Evolutionary conservation across 92 coral and sea anemone genomes (phyloP).

Genomic region (Epizoanthus illoricatus): DNA sequence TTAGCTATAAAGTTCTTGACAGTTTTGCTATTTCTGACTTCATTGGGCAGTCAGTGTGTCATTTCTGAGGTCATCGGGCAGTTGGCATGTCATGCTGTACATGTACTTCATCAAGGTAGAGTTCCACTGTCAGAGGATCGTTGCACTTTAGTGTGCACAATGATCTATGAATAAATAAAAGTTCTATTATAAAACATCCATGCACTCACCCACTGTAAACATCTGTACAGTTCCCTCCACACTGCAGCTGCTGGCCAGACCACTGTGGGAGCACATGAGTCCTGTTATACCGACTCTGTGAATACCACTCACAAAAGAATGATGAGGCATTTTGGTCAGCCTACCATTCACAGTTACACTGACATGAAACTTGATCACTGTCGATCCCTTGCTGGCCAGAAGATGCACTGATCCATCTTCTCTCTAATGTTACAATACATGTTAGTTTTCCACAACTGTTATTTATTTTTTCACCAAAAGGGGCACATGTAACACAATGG

Average conservation of each 20-base stretch:
- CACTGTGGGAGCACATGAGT: slow-evolving; percentile 47
- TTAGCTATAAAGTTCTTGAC: too few relatives aligned
- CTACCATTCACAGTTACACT: slow-evolving; percentile 4
- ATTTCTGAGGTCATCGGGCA: too few relatives aligned
- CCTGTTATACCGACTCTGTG: slow-evolving; percentile 68
- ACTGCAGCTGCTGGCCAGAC: slow-evolving; percentile 56
- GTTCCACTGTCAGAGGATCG: too few relatives aligned
- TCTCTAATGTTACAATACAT: neutral
- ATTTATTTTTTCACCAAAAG: too few relatives aligned
- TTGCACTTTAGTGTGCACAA: too few relatives aligned
- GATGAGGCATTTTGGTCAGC: slow-evolving; percentile 27
- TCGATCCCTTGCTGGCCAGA: slow-evolving; percentile 33
- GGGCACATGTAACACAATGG: too few relatives aligned
- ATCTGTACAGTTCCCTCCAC: slow-evolving; percentile 63
- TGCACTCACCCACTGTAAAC: slow-evolving; percentile 45
- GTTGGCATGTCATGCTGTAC: too few relatives aligned
- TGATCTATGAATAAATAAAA: neutral
- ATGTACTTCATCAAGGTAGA: too few relatives aligned
- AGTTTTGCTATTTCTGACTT: too few relatives aligned
- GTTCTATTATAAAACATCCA: neutral
- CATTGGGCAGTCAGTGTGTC: too few relatives aligned
- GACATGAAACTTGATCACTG: slow-evolving; percentile 15
- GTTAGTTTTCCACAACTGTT: too few relatives aligned
- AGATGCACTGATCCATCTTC: slow-evolving; percentile 11
- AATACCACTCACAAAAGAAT: slow-evolving; percentile 42